Conservation (phyloP, 2,888 invertebrate genomes). For the Calameuta pallipes region DNA sequence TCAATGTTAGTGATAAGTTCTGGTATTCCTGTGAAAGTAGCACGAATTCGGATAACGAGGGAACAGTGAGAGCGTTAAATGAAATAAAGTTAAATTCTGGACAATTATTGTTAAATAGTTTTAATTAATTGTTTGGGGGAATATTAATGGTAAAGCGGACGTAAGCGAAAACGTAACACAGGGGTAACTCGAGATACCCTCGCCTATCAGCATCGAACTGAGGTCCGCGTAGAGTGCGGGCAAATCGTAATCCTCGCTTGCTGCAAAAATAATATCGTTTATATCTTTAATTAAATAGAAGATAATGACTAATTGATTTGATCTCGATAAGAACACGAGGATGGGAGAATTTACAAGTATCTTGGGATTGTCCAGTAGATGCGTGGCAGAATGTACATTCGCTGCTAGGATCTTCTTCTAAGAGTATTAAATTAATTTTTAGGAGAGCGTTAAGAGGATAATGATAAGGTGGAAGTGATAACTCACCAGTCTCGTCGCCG, state of each 20-base stretch:
- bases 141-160: background rate
- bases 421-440: background rate
- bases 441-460: background rate
- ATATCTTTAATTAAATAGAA: background rate
- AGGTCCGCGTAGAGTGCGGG: conserved; percentile 61
- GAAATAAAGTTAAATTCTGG: background rate
- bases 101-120: background rate
- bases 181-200: conserved; percentile 57
- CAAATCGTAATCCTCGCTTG: conserved; percentile 62
- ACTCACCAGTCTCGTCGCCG: conserved; percentile 91
- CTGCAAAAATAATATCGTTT: conserved; percentile 52
- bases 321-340: background rate
- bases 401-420: background rate
- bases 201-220: conserved; percentile 63
- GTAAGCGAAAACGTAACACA: conserved; percentile 27
- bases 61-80: background rate
- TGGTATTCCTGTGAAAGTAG: no score
- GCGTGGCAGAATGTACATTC: background rate
- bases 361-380: background rate
- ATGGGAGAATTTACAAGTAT: background rate
- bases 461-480: background rate
- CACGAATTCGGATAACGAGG: background rate
- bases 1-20: no score
- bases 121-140: conserved; percentile 2
- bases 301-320: background rate